A percentile compares a stretch with the other conserved stretches of the same genome.
These are phyloP conservation scores for Pseudopodoces humilis DNA, from an alignment of 2,113 vertebrate genomes.

Conservation along the genomic window DNA sequence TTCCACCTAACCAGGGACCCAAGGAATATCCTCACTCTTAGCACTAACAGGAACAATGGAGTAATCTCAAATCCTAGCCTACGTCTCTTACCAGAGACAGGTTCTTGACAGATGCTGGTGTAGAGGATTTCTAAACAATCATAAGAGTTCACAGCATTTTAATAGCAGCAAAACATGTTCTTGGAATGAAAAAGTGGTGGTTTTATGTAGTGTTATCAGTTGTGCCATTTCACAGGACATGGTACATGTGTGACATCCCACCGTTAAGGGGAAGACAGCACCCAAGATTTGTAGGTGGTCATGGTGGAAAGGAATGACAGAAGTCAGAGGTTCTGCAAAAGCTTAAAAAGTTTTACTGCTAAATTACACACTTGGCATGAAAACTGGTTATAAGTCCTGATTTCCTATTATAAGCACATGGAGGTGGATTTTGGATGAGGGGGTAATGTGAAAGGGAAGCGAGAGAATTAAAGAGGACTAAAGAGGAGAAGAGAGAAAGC, in stretches of 20 bases:
- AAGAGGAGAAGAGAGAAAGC: neutral
- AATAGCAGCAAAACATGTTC: neutral
- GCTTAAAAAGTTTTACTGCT: neutral
- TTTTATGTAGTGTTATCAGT: neutral
- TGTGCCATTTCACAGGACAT: neutral
- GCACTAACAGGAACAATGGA: rapidly evolving
- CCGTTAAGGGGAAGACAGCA: neutral
- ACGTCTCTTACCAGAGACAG: neutral
- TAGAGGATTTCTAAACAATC: neutral
- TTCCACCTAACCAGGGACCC: neutral
- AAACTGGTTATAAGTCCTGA: neutral
- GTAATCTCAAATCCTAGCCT: neutral
- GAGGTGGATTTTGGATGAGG: neutral
- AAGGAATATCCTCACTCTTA: neutral
- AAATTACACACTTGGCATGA: neutral
- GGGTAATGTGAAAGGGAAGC: neutral
- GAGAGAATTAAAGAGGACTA: neutral
- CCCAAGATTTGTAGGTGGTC: neutral
- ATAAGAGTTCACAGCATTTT: neutral
- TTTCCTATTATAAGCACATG: neutral
- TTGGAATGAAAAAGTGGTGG: neutral
- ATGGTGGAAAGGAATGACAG: neutral
- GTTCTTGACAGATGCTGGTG: neutral
- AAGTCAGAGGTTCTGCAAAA: neutral
- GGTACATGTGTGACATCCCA: neutral